These are phyloP conservation scores for Perognathus longimembris DNA, from an alignment of 2,113 vertebrate genomes.

Conservation along the genomic window DNA sequence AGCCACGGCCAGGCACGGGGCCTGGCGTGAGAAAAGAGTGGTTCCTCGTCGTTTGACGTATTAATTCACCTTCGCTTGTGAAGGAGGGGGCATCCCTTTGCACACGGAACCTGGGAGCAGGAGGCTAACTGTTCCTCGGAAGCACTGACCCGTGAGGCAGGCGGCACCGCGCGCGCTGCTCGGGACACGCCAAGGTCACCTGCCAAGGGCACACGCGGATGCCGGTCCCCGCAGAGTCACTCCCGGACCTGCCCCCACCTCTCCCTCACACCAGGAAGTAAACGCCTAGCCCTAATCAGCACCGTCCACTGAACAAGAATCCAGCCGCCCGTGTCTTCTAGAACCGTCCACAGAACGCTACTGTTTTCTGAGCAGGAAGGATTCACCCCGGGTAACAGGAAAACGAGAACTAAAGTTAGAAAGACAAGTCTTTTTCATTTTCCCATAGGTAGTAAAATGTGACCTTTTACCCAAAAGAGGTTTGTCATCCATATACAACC, in stretches of 20 bases:
- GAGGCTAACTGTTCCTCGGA: background rate
- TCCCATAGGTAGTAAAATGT: slow-evolving; percentile 10
- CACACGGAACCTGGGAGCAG: background rate
- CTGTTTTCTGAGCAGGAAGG: background rate
- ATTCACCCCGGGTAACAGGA: background rate
- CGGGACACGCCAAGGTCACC: no score
- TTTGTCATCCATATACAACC: background rate
- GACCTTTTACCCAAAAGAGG: background rate
- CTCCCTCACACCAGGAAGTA: no score
- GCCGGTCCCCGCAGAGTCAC: no score
- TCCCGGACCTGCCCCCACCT: no score
- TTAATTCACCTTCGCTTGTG: background rate
- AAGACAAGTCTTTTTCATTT: background rate
- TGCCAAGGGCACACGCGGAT: no score
- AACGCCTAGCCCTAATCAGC: no score
- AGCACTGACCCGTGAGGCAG: background rate
- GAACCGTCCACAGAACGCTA: slow-evolving; percentile 73
- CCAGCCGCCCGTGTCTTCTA: background rate
- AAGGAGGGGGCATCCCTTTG: background rate
- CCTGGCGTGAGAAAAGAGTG: background rate
- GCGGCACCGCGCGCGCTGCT: no score
- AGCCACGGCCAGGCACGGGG: background rate
- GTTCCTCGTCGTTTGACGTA: background rate
- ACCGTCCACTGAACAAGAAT: no score
- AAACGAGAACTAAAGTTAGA: background rate